These are phyloP conservation scores for Julus scandinavius DNA, from an alignment of 2,888 invertebrate genomes.

Conservation along the genomic window DNA sequence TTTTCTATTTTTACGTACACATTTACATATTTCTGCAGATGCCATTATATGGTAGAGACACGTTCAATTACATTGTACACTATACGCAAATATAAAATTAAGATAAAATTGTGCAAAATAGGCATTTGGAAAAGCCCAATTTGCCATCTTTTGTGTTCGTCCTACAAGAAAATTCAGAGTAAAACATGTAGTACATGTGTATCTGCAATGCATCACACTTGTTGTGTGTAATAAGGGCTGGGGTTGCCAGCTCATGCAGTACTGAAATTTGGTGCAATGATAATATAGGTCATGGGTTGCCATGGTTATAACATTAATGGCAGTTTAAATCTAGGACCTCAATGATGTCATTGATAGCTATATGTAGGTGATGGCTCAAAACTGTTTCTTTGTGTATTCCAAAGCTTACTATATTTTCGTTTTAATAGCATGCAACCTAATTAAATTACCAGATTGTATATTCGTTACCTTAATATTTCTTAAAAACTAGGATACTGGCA, in stretches of 20 bases:
- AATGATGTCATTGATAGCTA: not conserved
- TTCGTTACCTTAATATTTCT: not conserved
- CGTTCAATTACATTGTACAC: no score
- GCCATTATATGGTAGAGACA: no score
- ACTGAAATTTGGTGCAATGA: not conserved
- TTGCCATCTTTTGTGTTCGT: no score
- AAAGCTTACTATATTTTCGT: not conserved
- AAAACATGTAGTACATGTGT: not conserved
- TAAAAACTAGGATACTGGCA: not conserved
- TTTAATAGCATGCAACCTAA: not conserved
- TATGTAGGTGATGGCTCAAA: no score
- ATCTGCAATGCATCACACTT: not conserved
- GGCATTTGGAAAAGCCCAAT: not conserved
- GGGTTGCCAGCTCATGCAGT: not conserved
- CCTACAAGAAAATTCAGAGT: no score
- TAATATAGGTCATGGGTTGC: not conserved
- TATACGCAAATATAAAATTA: no score
- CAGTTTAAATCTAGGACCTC: not conserved
- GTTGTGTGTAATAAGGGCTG: not conserved
- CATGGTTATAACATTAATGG: slow-evolving; percentile 25
- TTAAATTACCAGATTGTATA: not conserved
- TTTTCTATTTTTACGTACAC: no score
- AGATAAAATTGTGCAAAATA: not conserved
- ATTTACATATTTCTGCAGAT: no score
- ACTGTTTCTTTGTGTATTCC: not conserved